Percentiles rank a stretch among this genome's conserved stretches.
phyloP scores from a whole-genome alignment of 1,140 invertebrate species.

The Orussus abietinus region DNA sequence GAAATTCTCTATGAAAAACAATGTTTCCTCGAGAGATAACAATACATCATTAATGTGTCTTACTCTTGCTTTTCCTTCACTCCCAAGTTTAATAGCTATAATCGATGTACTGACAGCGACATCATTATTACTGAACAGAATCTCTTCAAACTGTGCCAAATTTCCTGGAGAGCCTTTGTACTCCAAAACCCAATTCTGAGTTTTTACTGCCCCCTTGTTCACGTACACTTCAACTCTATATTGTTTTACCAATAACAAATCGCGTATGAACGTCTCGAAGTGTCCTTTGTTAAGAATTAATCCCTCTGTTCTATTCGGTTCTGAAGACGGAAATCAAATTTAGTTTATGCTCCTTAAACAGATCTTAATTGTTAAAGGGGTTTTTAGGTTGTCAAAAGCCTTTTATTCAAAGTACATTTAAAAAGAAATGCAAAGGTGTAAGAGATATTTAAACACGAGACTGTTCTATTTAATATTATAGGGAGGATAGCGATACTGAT shows the following conservation, averaged over 20 bases:
- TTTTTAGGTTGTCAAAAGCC: too few species aligned
- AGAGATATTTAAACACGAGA: too few species aligned
- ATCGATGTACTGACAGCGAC: constrained; percentile 66
- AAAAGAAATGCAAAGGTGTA: too few species aligned
- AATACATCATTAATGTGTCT: constrained; percentile 5
- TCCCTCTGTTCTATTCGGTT: constrained; percentile 68
- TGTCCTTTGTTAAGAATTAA: constrained; percentile 75
- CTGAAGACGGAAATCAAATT: too few species aligned
- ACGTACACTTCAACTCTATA: constrained; percentile 87
- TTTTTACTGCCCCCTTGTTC: constrained; percentile 58
- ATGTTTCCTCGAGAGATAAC: not conserved
- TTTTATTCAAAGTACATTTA: too few species aligned
- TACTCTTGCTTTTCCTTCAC: constrained; percentile 54
- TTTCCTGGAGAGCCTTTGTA: constrained; percentile 90
- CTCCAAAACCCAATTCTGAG: constrained; percentile 67
- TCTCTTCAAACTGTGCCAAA: constrained; percentile 83
- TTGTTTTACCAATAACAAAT: constrained; percentile 80
- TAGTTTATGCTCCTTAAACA: too few species aligned
- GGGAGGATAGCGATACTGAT: constrained; percentile 11
- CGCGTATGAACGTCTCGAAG: constrained; percentile 79
- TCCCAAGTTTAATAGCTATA: constrained; percentile 74
- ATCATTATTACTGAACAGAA: constrained; percentile 72
- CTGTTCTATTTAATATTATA: too few species aligned
- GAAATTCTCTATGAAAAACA: constrained; percentile 13
- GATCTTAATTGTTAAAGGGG: too few species aligned